Evolutionary conservation across 2,797 vertebrate genomes (phyloP).

Genomic region (Lerista edwardsae): DNA sequence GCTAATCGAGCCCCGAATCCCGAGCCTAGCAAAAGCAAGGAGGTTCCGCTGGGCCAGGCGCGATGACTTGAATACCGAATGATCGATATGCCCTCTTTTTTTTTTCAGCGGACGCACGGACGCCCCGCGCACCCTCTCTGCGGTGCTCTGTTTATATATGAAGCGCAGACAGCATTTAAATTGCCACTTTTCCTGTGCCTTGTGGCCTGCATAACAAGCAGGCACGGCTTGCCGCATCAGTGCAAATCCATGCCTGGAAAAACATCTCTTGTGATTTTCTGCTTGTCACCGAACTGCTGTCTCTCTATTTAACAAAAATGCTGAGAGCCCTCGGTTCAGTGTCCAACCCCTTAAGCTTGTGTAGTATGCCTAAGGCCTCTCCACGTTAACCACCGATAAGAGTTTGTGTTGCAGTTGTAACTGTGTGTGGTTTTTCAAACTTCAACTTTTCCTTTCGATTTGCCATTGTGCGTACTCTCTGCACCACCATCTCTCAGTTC

Average conservation of each 20-base stretch:
- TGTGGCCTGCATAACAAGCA: neutral
- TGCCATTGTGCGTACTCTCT: too few species aligned
- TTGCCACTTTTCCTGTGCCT: neutral
- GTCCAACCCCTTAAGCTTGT: neutral
- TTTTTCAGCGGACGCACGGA: neutral
- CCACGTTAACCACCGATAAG: too few species aligned
- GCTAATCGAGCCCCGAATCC: slow-evolving; percentile 32
- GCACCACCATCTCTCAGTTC: too few species aligned
- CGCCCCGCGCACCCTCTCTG: neutral
- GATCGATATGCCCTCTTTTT: neutral
- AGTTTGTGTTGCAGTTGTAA: too few species aligned
- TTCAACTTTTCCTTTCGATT: too few species aligned
- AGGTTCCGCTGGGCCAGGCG: neutral
- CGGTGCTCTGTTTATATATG: neutral
- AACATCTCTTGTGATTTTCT: neutral
- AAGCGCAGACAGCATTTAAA: neutral
- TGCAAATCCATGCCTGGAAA: neutral
- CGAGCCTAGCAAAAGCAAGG: neutral
- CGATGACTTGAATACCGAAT: neutral
- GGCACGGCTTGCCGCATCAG: neutral
- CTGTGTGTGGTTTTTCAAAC: too few species aligned
- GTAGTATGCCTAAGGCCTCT: neutral
- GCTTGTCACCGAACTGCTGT: neutral
- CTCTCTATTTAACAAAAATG: neutral
- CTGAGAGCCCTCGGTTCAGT: neutral